These are phyloP conservation scores for Maccullochella peelii DNA, from an alignment of 2,113 vertebrate species.

Conservation along the genomic window DNA sequence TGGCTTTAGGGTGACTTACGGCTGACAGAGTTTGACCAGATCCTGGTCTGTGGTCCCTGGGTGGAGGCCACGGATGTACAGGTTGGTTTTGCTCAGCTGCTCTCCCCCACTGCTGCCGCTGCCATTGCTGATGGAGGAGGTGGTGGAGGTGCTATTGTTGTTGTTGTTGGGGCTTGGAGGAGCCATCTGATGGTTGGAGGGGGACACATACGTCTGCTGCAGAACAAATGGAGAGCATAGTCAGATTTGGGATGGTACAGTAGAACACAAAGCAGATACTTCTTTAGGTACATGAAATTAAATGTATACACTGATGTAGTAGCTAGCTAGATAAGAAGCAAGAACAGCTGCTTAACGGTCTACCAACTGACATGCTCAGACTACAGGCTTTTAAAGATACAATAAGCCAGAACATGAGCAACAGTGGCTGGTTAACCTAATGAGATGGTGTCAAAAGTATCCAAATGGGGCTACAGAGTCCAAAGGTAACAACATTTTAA, in stretches of 20 bases:
- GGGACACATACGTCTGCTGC: constrained; percentile 89
- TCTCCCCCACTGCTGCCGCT: constrained; percentile 82
- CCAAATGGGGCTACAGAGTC: not conserved
- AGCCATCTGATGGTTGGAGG: constrained; percentile 89
- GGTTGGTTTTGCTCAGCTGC: constrained; percentile 95
- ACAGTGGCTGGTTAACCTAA: constrained; percentile 28
- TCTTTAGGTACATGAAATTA: not conserved
- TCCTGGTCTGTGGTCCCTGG: constrained; percentile 95
- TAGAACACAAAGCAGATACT: not conserved
- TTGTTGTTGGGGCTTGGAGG: constrained; percentile 89
- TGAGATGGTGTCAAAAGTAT: constrained; percentile 1
- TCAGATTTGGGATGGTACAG: constrained; percentile 14
- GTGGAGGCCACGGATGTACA: constrained; percentile 94
- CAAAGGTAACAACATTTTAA: no score
- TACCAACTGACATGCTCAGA: not conserved
- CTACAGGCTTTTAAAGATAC: not conserved
- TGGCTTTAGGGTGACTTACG: constrained; percentile 84
- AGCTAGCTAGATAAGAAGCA: not conserved
- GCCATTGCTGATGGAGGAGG: constrained; percentile 72
- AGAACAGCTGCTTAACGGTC: not conserved
- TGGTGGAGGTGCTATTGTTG: constrained; percentile 65
- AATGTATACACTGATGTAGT: not conserved
- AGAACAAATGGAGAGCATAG: constrained; percentile 32
- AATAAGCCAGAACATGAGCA: constrained; percentile 32
- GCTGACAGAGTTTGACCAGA: constrained; percentile 94